Evolutionary conservation across 2,113 vertebrate species (phyloP).

Genomic region (Catharus bicknelli): DNA sequence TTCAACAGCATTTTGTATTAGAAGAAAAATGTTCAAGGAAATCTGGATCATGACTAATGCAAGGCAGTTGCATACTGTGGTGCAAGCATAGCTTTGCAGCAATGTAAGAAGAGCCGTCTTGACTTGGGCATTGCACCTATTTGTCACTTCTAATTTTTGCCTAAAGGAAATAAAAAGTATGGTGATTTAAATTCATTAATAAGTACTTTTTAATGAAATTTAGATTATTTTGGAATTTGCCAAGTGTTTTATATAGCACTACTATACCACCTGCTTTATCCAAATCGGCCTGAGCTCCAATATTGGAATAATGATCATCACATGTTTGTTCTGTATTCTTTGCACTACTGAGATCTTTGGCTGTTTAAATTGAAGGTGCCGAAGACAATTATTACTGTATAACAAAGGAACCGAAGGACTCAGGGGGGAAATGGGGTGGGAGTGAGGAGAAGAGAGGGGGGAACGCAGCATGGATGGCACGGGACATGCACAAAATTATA

Average conservation of each 20-base stretch:
- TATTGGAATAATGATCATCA: neutral
- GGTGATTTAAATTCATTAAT: neutral
- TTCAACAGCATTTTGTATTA: neutral
- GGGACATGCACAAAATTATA: neutral
- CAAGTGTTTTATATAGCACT: neutral
- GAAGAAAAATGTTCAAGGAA: neutral
- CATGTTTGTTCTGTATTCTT: neutral
- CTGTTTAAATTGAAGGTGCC: neutral
- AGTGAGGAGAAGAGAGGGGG: neutral
- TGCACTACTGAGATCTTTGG: neutral
- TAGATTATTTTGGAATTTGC: neutral
- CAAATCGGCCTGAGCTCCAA: neutral
- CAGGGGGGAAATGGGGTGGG: accelerated
- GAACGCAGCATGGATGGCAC: neutral
- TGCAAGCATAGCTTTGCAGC: neutral
- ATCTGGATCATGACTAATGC: neutral
- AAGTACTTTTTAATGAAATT: neutral
- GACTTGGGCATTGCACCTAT: neutral
- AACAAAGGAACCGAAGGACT: neutral
- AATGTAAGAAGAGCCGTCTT: neutral
- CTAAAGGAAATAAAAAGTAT: neutral
- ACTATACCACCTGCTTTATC: neutral
- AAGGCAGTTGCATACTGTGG: neutral
- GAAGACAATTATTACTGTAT: neutral
- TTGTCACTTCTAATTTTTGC: neutral